A percentile compares a stretch with the other conserved stretches of the same genome.
These are phyloP conservation scores for Ammodytes dubius DNA, from an alignment of 2,113 vertebrate genomes.

Conservation along the genomic window DNA sequence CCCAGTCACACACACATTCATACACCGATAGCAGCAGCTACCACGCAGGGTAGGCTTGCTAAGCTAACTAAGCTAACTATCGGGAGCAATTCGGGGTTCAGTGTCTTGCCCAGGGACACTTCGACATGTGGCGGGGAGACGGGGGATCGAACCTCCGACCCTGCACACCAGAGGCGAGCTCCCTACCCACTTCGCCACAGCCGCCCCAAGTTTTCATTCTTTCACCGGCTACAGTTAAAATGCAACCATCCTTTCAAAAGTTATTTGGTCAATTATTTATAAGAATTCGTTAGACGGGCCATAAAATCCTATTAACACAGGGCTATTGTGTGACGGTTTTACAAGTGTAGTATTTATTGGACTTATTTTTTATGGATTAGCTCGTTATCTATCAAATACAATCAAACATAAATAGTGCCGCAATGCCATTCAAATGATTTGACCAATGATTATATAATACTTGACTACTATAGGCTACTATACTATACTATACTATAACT, in stretches of 20 bases:
- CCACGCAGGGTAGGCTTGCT: too few species aligned
- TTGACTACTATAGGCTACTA: too few species aligned
- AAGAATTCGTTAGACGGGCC: neutral
- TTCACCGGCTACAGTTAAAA: neutral
- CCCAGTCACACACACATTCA: too few species aligned
- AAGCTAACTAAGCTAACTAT: too few species aligned
- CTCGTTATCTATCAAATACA: neutral
- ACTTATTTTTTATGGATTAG: neutral
- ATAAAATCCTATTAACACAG: neutral
- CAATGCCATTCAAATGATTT: neutral
- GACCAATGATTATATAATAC: too few species aligned
- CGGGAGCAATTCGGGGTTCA: too few species aligned
- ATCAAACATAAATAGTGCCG: neutral
- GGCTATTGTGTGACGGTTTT: neutral
- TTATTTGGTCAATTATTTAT: neutral
- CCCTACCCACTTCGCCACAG: too few species aligned
- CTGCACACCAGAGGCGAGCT: too few species aligned
- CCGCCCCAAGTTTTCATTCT: slow-evolving; percentile 11
- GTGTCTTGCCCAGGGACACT: too few species aligned
- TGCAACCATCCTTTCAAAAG: slow-evolving; percentile 17
- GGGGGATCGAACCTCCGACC: too few species aligned
- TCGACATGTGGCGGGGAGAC: too few species aligned
- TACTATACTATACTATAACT: neutral
- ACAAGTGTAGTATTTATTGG: neutral
- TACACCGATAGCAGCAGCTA: too few species aligned